Base-by-base conservation (phyloP, 1,140 invertebrate species). In the Leptinotarsa lineolata region DNA sequence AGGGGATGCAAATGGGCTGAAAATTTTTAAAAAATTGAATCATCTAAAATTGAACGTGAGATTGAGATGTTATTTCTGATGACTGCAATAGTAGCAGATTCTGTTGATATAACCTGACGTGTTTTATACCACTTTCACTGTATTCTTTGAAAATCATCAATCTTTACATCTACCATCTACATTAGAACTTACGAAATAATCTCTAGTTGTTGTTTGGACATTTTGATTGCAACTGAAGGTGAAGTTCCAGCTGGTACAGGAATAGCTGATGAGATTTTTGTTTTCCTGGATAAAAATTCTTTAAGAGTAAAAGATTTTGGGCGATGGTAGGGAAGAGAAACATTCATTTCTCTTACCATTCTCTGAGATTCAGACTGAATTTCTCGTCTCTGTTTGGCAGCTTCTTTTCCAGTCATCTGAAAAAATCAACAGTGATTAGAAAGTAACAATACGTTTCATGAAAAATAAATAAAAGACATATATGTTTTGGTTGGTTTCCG, bases 301-400 rank as follows among this genome's bases (percentile, higher is more conserved):
- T 91, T 87, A 4, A 95, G 83, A 18, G 88, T 89, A 59, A 90
- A 85, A 75, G 92, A 89, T 78, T 91, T 92, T 20, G 94, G 93
- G 77, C 87, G 88, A 83, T 95, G 93, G 85, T 95, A 95, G 2
- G 94, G 93, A 15, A 95, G 81, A 60, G 88, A 89, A 59, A 94
- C 85, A 72, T 87, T 81, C 59, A 89, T 88, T 84, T 94, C 92
- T 79, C 93, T 84, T 2, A 92, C 76, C 84, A 92, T 88, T 46
- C 92, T 83, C 82, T 93, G 92, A 0, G 87, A 88, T 82, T 88
- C 88, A 81, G 87, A 88, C 77, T 86, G 86, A 30, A 88, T 89
- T 80, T 87, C 86, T 72, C 86, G 84, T 82, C 86, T 87, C 76
- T 87, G 86, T 80, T 88, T 85, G 80, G 86, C 84, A 61, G 88